Percentiles rank a stretch among this genome's conserved stretches.
Conservation (phyloP, 2,113 vertebrate genomes). For the Heterotilapia buettikoferi region DNA sequence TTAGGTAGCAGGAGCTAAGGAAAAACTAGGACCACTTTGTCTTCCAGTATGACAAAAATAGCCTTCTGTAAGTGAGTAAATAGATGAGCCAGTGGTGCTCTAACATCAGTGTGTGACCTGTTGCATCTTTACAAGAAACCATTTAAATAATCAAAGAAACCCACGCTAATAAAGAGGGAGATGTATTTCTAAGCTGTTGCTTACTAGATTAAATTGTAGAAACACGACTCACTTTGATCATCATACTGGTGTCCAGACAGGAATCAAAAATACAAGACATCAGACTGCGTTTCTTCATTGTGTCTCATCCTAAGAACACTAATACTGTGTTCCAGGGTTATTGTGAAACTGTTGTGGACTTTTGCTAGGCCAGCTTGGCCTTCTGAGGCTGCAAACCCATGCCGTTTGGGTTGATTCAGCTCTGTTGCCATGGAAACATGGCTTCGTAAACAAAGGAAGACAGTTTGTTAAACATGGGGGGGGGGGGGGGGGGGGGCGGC, state of each 20-base stretch:
- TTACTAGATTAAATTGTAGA: constrained; percentile 6
- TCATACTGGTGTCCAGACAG: neutral
- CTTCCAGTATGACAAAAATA: constrained; percentile 16
- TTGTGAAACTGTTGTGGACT: neutral
- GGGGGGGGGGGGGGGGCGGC: constrained; percentile 61
- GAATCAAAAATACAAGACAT: constrained; percentile 2
- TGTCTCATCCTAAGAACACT: constrained; percentile 72
- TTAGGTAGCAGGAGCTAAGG: neutral
- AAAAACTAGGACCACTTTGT: neutral
- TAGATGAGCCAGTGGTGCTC: constrained; percentile 2
- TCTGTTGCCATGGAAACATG: constrained; percentile 60
- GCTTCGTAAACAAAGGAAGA: constrained; percentile 64
- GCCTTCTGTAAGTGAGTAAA: neutral
- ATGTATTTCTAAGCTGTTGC: neutral
- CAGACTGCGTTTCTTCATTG: constrained; percentile 29
- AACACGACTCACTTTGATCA: constrained; percentile 1
- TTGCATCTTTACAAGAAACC: neutral
- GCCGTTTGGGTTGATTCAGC: constrained; percentile 76
- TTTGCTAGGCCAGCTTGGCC: constrained; percentile 40
- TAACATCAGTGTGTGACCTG: neutral
- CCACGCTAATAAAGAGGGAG: neutral
- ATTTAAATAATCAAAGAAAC: constrained; percentile 28
- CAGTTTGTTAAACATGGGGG: constrained; percentile 77
- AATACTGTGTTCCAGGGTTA: neutral
- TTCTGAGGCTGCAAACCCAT: constrained; percentile 61